Conservation (phyloP, 2,888 invertebrate species). For the Heliconius aoede region DNA sequence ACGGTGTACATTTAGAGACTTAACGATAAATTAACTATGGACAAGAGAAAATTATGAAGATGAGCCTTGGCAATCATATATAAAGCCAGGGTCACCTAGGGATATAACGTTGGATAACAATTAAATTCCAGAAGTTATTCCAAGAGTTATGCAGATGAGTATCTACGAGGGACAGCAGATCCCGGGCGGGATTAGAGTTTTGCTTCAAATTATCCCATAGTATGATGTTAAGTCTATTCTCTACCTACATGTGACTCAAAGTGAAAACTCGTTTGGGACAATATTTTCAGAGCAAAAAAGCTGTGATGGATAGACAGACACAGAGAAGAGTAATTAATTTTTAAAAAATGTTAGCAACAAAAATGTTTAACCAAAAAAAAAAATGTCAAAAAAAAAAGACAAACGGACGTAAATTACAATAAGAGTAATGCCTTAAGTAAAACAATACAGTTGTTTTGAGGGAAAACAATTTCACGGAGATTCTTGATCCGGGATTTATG, state of each 20-base stretch:
- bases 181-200: neutral
- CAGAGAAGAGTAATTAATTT: neutral
- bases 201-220: no score
- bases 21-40: no score
- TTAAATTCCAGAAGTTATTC: neutral
- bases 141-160: neutral
- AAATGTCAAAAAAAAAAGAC: constrained; percentile 11
- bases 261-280: neutral
- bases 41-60: no score
- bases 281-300: neutral
- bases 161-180: neutral
- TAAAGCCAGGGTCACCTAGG: neutral
- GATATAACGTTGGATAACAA: neutral
- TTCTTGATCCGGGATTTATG: constrained; percentile 59
- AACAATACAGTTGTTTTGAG: constrained; percentile 44
- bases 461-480: constrained; percentile 59
- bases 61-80: no score
- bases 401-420: constrained; percentile 36
- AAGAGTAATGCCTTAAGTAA: constrained; percentile 38
- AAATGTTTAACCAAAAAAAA: neutral
- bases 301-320: neutral
- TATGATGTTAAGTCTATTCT: neutral
- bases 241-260: neutral
- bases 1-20: no score
- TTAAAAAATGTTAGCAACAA: neutral